Evolutionary conservation across 2,888 invertebrate genomes (phyloP).

Genomic region (Muscina levida): DNA sequence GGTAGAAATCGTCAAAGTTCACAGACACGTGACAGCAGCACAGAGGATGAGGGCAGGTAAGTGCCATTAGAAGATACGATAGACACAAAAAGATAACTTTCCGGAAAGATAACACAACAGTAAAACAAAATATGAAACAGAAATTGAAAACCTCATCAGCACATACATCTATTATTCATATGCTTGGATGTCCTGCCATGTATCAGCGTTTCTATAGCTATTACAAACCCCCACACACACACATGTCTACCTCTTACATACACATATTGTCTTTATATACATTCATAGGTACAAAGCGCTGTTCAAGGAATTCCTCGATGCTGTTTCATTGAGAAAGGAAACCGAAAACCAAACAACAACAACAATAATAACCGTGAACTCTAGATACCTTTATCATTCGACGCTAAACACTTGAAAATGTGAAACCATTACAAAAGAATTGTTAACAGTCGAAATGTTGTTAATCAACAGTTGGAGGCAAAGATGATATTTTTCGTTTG

Average conservation of each 20-base stretch:
- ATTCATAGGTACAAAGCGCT: background rate
- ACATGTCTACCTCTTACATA: background rate
- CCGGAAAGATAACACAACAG: background rate
- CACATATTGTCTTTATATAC: no score
- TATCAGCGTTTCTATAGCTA: no score
- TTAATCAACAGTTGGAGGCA: no score
- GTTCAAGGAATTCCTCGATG: background rate
- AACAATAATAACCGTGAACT: no score
- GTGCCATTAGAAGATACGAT: constrained; percentile 39
- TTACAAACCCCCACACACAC: background rate
- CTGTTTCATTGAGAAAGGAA: background rate
- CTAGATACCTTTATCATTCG: no score
- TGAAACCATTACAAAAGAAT: no score
- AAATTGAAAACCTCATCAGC: background rate
- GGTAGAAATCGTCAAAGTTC: constrained; percentile 72
- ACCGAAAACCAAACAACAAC: no score
- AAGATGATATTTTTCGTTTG: no score
- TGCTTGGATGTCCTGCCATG: no score
- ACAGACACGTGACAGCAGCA: constrained; percentile 76
- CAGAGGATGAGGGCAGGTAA: constrained; percentile 77
- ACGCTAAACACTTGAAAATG: no score
- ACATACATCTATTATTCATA: background rate
- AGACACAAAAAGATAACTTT: background rate
- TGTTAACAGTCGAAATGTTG: no score
- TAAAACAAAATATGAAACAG: constrained; percentile 6